Percentiles rank a stretch among this genome's conserved stretches.
Conservation (phyloP, 2,888 invertebrate species). For the Xanthorhoe designata region DNA sequence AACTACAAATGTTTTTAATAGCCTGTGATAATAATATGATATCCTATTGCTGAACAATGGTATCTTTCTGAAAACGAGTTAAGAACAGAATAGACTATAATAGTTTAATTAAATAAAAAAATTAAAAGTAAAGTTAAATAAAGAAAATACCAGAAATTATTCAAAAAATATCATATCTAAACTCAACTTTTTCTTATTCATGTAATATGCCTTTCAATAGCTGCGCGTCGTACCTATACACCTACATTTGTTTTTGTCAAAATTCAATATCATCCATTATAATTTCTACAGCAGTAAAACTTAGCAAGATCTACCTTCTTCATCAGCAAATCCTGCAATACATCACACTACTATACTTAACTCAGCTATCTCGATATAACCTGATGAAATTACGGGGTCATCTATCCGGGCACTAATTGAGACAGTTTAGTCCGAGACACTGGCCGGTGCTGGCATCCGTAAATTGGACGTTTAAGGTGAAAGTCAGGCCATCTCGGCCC, state of each 20-base stretch:
- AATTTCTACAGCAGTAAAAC: neutral
- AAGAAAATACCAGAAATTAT: too few species aligned
- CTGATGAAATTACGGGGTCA: slow-evolving; percentile 82
- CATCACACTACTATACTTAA: slow-evolving; percentile 60
- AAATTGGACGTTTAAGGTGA: slow-evolving; percentile 83
- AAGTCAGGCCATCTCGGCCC: slow-evolving; percentile 73
- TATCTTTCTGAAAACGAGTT: too few species aligned
- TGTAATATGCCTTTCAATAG: too few species aligned
- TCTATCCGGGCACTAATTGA: slow-evolving; percentile 82
- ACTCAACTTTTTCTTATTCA: too few species aligned
- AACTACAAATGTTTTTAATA: too few species aligned
- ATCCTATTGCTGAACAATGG: too few species aligned
- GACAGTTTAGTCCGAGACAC: slow-evolving; percentile 81
- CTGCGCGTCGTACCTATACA: too few species aligned
- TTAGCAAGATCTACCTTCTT: slow-evolving; percentile 1
- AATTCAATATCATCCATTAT: neutral
- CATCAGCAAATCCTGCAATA: slow-evolving; percentile 3
- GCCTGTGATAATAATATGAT: too few species aligned
- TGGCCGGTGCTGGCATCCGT: slow-evolving; percentile 77
- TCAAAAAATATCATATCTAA: too few species aligned
- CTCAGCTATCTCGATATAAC: slow-evolving; percentile 64
- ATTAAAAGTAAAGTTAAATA: too few species aligned
- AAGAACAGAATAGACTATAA: too few species aligned
- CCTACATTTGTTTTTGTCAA: neutral
- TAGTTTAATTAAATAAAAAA: too few species aligned